A percentile compares a stretch with the other conserved stretches of the same genome.
phyloP scores from a whole-genome alignment of 64 coral and sea anemone species.

The Porites australiensis region DNA sequence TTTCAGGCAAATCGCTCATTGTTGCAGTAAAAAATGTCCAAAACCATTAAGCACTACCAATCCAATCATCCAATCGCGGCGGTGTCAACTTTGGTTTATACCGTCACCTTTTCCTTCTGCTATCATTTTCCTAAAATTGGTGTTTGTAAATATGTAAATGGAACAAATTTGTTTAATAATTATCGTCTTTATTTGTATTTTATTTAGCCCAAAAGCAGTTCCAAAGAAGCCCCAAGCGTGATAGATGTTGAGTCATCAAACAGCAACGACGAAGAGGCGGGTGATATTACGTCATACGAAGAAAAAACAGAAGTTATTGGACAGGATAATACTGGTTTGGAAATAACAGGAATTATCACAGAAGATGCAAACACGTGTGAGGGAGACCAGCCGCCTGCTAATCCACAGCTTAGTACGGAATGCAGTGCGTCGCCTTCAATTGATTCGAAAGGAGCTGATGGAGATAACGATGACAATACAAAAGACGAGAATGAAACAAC shows the following conservation, averaged over 20 bases:
- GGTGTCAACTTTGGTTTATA: no score
- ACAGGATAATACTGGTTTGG: neutral
- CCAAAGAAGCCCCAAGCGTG: neutral
- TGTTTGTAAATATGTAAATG: no score
- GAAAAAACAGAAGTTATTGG: neutral
- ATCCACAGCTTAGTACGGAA: neutral
- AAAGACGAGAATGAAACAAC: neutral
- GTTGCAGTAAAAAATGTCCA: no score
- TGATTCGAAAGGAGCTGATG: neutral
- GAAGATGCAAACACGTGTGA: neutral
- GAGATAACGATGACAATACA: neutral
- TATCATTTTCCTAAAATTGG: no score
- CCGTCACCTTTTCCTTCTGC: no score
- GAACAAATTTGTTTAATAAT: no score
- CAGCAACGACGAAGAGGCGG: neutral
- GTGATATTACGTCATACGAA: neutral
- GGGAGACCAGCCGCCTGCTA: neutral
- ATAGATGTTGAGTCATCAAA: neutral
- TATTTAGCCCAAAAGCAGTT: conserved; percentile 31
- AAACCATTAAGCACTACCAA: no score
- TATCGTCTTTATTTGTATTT: neutral
- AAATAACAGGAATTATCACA: neutral
- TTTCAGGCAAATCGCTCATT: no score
- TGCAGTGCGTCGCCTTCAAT: neutral
- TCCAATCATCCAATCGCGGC: no score